Percentiles rank a stretch among this genome's conserved stretches.
phyloP scores from a whole-genome alignment of 2,888 invertebrate genomes.

The Cybosia mesomella region DNA sequence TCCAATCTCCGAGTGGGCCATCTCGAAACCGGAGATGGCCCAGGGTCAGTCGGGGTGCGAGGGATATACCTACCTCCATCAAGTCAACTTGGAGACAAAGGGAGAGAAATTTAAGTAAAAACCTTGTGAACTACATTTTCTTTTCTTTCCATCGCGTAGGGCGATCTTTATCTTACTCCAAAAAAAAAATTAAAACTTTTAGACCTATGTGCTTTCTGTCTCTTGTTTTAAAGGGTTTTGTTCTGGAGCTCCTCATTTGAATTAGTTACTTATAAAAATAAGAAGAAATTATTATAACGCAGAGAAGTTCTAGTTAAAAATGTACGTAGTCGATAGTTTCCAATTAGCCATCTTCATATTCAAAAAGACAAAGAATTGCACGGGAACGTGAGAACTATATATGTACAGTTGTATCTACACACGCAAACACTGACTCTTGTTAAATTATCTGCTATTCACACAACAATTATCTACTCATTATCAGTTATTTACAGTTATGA shows the following conservation, averaged over 20 bases:
- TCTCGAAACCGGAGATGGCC: too few species aligned
- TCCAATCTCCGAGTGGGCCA: too few species aligned
- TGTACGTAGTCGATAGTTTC: neutral
- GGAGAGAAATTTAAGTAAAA: neutral
- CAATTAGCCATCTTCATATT: conserved; percentile 27
- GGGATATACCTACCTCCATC: too few species aligned
- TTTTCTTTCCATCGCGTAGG: too few species aligned
- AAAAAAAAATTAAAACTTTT: too few species aligned
- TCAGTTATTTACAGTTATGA: conserved; percentile 77
- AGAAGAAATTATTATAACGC: neutral
- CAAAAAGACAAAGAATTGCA: conserved; percentile 42
- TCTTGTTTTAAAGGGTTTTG: neutral
- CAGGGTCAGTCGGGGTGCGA: too few species aligned
- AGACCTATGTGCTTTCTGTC: too few species aligned
- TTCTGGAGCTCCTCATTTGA: neutral
- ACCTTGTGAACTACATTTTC: neutral
- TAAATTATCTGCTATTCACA: conserved; percentile 82
- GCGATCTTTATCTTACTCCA: too few species aligned
- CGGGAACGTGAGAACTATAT: conserved; percentile 33
- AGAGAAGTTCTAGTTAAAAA: neutral
- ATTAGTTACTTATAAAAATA: neutral
- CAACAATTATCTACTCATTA: conserved; percentile 77
- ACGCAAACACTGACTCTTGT: conserved; percentile 81
- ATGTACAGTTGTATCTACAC: conserved; percentile 80
- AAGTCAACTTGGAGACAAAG: too few species aligned